Base-by-base conservation (phyloP, 2,888 invertebrate genomes). In the Slavum lentiscoides region DNA sequence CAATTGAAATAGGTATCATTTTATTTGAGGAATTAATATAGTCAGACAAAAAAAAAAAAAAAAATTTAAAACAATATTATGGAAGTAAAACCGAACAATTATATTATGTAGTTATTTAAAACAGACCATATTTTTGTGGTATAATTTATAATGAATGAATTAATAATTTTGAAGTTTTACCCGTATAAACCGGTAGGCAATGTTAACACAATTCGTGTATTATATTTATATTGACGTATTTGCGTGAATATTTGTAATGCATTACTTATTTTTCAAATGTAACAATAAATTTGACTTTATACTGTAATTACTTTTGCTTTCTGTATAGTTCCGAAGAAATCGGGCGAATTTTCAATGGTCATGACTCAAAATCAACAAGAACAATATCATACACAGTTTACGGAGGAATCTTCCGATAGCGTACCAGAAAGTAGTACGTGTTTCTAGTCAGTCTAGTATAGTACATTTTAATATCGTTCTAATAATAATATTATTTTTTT, bases 381-480 rank as follows among this genome's bases (percentile, higher is more conserved):
- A 84, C 92, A 92, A 83, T 94, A 94, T 85, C 92, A 91, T 74
- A 88, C 89, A 74, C 94, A 94, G 87, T 93, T 93, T 85, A 84
- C 86, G 76, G 84, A 85, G 74, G 84, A 84, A 17, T 15, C 19
- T 8, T 9, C 19, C 11, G 69, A 72, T 64, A 43, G 2, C 19
- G 39, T 23, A 9, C 8, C 15, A 39, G 49, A 43, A 67, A 68
- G 21, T 15, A 62, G 75, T 74, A 66, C 21, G 74, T 49, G n/a
- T 53, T 53, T 53, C 13, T 49, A 30, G 7, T 17, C 3, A 55
- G 6, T 64, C 8, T 23, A n/a, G n/a, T n/a, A n/a, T n/a, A n/a
- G 0, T 39, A 49, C 49, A 15, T 39, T 39, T 30, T 23, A 66
- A 66, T 19, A 49, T 11, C 30, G 19, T 55, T 19, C 23, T 23